A percentile compares a stretch with the other conserved stretches of the same genome.
phyloP scores from a whole-genome alignment of 2,888 invertebrate genomes.

The Tetramorium bicarinatum region DNA sequence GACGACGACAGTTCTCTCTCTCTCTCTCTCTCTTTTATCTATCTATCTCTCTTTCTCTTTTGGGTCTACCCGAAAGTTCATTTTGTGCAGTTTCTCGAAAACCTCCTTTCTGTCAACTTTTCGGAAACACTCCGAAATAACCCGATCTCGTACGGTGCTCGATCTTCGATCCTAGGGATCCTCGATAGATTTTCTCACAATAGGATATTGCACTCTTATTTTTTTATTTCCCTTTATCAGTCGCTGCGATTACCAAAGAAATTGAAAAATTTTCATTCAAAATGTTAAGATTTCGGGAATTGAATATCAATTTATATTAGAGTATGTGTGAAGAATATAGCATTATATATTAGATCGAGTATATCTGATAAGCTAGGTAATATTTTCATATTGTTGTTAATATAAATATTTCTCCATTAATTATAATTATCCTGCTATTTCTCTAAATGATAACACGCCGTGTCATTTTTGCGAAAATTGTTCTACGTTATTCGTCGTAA shows the following conservation, averaged over 20 bases:
- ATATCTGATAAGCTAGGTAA: background rate
- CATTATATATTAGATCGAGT: background rate
- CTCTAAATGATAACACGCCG: background rate
- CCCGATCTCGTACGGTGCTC: slow-evolving; percentile 24
- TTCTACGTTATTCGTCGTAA: background rate
- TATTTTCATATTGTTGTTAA: background rate
- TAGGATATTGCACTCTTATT: background rate
- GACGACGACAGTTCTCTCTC: slow-evolving; percentile 13
- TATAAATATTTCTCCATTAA: background rate
- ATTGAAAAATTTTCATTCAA: background rate
- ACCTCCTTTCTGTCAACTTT: background rate
- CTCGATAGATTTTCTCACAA: slow-evolving; percentile 1
- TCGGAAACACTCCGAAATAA: background rate
- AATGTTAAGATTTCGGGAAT: background rate
- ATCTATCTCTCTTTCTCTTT: background rate
- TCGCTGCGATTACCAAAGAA: background rate
- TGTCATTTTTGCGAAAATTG: background rate
- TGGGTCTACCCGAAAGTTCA: background rate
- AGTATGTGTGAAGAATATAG: background rate
- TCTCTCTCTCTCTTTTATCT: background rate
- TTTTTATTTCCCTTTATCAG: background rate
- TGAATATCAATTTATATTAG: background rate
- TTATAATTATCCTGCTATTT: background rate
- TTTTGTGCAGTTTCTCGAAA: background rate
- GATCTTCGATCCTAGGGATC: background rate